Conservation (phyloP, 2,888 invertebrate genomes). For the Eueremaeus valkanovi region DNA sequence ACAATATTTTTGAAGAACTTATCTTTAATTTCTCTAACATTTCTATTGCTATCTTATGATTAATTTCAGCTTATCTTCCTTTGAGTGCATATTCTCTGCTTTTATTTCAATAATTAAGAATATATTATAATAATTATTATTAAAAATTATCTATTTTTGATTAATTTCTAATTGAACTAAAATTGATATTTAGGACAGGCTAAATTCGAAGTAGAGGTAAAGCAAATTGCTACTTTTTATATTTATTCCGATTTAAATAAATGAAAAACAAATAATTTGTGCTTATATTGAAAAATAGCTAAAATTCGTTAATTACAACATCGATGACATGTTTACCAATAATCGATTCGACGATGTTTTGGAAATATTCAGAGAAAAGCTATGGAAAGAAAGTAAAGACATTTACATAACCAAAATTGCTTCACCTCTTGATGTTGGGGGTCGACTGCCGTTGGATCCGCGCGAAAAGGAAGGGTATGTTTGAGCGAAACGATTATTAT, state of each 20-base stretch:
- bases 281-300: constrained; percentile 52
- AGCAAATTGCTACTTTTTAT: no score
- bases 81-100: no score
- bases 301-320: constrained; percentile 83
- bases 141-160: no score
- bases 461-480: constrained; percentile 78
- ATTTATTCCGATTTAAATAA: not conserved
- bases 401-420: constrained; percentile 79
- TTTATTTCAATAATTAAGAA: not conserved
- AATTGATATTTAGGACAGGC: no score
- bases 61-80: no score
- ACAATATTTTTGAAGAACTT: no score
- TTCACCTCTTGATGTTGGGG: constrained; percentile 78
- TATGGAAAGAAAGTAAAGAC: constrained; percentile 64
- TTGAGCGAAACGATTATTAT: not conserved
- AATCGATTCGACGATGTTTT: constrained; percentile 68
- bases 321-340: constrained; percentile 76
- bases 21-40: not conserved
- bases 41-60: no score
- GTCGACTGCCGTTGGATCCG: constrained; percentile 72
- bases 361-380: constrained; percentile 67
- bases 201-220: constrained; percentile 60
- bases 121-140: not conserved
- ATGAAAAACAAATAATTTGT: not conserved
- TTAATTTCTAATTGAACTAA: no score